Evolutionary conservation across 2,888 invertebrate species (phyloP), one percentile per base, ranked within the genome.

Genomic region (Hypsopygia costalis): DNA sequence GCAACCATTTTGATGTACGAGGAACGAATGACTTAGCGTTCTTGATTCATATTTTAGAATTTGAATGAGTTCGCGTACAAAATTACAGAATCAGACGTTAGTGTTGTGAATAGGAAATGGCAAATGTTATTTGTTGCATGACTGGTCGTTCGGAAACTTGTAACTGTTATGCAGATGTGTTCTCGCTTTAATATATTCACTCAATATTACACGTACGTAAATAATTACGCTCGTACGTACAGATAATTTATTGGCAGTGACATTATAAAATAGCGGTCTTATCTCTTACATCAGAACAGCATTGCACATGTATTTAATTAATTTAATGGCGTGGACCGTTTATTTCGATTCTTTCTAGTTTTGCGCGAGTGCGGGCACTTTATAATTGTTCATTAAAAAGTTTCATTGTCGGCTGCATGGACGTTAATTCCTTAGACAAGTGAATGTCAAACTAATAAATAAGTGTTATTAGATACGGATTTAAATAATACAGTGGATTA

Each of bases 401-500:
- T 25, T n/a, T 16, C 6, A 20, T 29, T 20, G 28, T 27, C 36
- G 36, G 40, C 27, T 58, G 55, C 40, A 47, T 62, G 64, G 57
- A 56, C 54, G 53, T 62, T 62, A 62, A 62, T 62, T 54, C 51
- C 47, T 51, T 34, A 60, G 58, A 62, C 63, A 59, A 55, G 55
- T 57, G 54, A 58, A 52, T 52, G 52, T 56, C 61, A 58, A 58
- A 53, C 51, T 44, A 52, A 57, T 48, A 49, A 53, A 58, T 49
- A 54, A 55, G 51, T 48, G 55, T 63, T 70, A 63, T 65, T 67
- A 66, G 62, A 61, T 59, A 67, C 58, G 72, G 67, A 58, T 67
- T 70, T 72, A 67, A 69, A 75, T 74, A 74, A 75, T 71, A 69
- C 62, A 65, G 53, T 60, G 67, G 67, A 81, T 80, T 77, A 68